Base-by-base conservation (phyloP, 2,113 vertebrate species). In the Leucopternis melanops region DNA sequence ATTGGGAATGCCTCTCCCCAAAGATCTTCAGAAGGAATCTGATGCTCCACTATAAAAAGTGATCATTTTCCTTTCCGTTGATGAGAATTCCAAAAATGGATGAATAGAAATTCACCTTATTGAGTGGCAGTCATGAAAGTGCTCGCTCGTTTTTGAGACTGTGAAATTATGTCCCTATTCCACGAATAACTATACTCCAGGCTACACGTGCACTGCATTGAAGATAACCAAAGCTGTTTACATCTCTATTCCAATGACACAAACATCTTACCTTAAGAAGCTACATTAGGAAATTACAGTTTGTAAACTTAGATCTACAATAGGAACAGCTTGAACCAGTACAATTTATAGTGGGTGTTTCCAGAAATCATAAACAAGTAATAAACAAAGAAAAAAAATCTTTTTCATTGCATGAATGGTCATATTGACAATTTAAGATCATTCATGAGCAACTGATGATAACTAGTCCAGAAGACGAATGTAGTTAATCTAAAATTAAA, bases 111-210 rank as follows among this genome's bases (percentile, higher is more conserved):
- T 23, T 79, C 44, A 36, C 40, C 4, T 86, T 81, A n/a, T 75
- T 67, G 34, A 58, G 15, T 3, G 0, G 6, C 8, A 85, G 7
- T 65, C 27, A 54, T 57, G 15, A 81, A 91, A 81, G 15, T 0
- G 0, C 12, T 88, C 4, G 1, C 8, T 38, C 5, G 1, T 49
- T 87, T 65, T 58, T 63, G 14, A 83, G 55, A 20, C 25, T 38
- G 16, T 83, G 27, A 79, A 22, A 67, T 71, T 44, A 62, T 45
- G 6, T 36, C 19, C 8, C 25, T 72, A 1, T 54, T 96, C 27
- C 49, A 71, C 8, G 74, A 69, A 49, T 34, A 81, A 15, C 21
- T 55, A 2, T 45, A 36, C 10, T 74, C 32, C 63, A 81, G 20
- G 31, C 11, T 49, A 79, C 13, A 31, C 9, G 8, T 15, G 10